phyloP scores from a whole-genome alignment of 2,113 vertebrate genomes.

The Eulacestoma nigropectus region DNA sequence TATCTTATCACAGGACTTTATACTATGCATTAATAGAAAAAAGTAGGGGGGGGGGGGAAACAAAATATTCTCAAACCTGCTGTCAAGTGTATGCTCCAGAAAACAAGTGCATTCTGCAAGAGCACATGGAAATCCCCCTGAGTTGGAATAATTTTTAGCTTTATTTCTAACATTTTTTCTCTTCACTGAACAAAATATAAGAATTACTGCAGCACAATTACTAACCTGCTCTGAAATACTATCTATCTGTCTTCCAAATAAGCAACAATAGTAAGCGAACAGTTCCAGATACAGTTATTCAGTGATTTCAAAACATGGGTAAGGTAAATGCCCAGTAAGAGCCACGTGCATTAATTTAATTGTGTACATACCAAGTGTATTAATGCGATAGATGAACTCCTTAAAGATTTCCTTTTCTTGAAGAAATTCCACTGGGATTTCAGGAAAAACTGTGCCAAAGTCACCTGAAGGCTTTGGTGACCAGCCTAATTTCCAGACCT shows the following conservation, averaged over 20 bases:
- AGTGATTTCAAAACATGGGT: background rate
- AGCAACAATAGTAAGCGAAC: background rate
- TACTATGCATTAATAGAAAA: background rate
- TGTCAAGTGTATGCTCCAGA: background rate
- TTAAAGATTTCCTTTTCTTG: slow-evolving; percentile 96
- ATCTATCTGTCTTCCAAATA: background rate
- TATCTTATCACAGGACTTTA: background rate
- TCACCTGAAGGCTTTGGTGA: slow-evolving; percentile 89
- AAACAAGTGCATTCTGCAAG: background rate
- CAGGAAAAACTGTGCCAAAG: slow-evolving; percentile 88
- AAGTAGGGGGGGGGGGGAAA: rapidly evolving
- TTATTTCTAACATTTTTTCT: background rate
- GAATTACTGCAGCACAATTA: background rate
- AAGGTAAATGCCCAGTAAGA: background rate
- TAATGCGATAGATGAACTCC: slow-evolving; percentile 95
- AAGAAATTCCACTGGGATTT: slow-evolving; percentile 96
- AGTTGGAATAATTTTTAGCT: background rate
- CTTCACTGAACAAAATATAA: background rate
- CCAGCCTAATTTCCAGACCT: slow-evolving; percentile 99
- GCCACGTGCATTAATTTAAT: background rate
- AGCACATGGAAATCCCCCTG: background rate
- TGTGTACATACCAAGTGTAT: slow-evolving; percentile 83
- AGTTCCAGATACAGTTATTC: background rate
- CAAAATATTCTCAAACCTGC: background rate
- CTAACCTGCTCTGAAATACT: background rate